Percentiles rank a stretch among this genome's conserved stretches.
Evolutionary conservation across 2,113 vertebrate genomes (phyloP).

Genomic region (Amazona vittata): DNA sequence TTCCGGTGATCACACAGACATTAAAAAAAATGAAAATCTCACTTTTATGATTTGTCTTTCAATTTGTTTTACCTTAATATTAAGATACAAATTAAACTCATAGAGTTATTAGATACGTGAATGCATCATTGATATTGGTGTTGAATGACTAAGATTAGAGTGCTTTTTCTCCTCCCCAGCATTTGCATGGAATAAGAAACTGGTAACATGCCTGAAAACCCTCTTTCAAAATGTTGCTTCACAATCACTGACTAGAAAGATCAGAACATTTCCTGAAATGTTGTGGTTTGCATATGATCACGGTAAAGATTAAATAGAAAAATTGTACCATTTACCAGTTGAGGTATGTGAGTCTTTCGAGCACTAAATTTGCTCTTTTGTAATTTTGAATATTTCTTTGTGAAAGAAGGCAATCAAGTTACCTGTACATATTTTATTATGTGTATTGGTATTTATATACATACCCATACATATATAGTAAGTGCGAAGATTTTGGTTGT

Average conservation of each 20-base stretch:
- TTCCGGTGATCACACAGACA: not conserved
- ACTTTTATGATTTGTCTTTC: not conserved
- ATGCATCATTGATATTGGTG: not conserved
- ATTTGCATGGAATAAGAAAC: constrained; percentile 30
- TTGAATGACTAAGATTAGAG: not conserved
- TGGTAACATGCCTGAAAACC: not conserved
- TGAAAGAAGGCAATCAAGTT: not conserved
- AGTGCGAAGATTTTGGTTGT: not conserved
- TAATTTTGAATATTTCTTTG: not conserved
- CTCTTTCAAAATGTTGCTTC: not conserved
- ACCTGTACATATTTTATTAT: not conserved
- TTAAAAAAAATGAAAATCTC: not conserved
- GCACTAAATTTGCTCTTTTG: not conserved
- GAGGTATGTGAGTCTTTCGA: not conserved
- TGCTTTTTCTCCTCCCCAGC: not conserved
- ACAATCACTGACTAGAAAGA: constrained; percentile 25
- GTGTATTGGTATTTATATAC: not conserved
- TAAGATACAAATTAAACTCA: not conserved
- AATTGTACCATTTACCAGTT: not conserved
- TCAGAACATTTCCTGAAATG: constrained; percentile 21
- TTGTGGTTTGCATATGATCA: constrained; percentile 40
- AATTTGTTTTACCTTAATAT: not conserved
- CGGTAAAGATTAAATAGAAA: constrained; percentile 29
- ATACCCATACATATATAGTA: not conserved
- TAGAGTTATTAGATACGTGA: not conserved